phyloP scores from a whole-genome alignment of 2,888 invertebrate species.

The Drosophila seclusa region DNA sequence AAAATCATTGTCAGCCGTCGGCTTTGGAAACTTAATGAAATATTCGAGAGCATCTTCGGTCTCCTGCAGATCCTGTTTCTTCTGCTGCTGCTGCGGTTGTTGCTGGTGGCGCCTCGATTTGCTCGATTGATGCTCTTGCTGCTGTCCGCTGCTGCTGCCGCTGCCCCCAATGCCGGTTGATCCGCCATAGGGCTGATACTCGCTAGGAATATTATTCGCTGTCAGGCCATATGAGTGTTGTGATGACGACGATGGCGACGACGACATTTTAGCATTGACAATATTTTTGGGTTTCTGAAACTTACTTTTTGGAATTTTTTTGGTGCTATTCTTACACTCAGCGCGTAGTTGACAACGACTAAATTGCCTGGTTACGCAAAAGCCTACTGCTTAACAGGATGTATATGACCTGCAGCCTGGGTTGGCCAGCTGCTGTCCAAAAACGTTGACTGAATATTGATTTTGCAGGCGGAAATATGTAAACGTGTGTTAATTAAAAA shows the following conservation, averaged over 20 bases:
- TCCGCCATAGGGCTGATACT: slow-evolving; percentile 48
- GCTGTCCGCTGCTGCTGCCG: slow-evolving; percentile 15
- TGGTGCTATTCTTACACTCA: slow-evolving; percentile 7
- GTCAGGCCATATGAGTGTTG: slow-evolving; percentile 58
- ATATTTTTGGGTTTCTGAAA: slow-evolving; percentile 14
- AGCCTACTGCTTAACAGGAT: slow-evolving; percentile 50
- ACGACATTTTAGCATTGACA: slow-evolving; percentile 59
- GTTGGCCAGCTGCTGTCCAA: not conserved
- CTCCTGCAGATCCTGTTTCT: slow-evolving; percentile 36
- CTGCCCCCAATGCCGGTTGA: slow-evolving; percentile 33
- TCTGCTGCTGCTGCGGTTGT: slow-evolving; percentile 21
- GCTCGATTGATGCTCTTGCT: slow-evolving; percentile 12
- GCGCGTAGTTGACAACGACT: slow-evolving; percentile 9
- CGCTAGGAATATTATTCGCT: slow-evolving; percentile 42
- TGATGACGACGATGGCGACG: slow-evolving; percentile 46
- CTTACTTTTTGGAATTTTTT: slow-evolving; percentile 25
- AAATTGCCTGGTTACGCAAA: slow-evolving; percentile 61
- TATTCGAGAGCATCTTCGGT: slow-evolving; percentile 87
- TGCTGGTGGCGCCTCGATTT: slow-evolving; percentile 12
- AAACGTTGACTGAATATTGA: slow-evolving; percentile 46
- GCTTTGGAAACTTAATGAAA: slow-evolving; percentile 88
- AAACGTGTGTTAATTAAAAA: slow-evolving; percentile 37
- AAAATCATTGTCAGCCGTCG: slow-evolving; percentile 85
- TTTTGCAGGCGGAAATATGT: slow-evolving; percentile 46
- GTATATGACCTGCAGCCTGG: slow-evolving; percentile 5